Evolutionary conservation across 2,888 invertebrate species (phyloP), one percentile per base, ranked within the genome.

Genomic region (Hypolimnas misippus): DNA sequence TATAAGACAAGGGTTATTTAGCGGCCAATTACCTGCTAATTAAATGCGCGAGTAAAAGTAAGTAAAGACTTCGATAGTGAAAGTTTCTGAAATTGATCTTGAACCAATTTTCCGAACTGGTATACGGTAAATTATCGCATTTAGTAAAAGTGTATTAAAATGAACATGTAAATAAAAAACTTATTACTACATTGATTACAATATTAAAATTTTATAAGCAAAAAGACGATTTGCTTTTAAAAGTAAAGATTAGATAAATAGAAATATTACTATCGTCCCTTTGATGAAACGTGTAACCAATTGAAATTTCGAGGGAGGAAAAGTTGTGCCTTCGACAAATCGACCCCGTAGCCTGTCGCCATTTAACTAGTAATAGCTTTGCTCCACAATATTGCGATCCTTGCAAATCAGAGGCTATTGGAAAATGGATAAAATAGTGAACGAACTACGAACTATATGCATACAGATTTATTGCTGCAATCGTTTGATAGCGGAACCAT

Each of bases 331-430:
- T 42, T 46, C 10, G 17, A 49, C 54, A 31, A 33, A 25, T 46
- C 63, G 64, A 57, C 66, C 68, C 62, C 61, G 57, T 66, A 62
- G 57, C 60, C 29, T 31, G 57, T 51, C 57, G 51, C 42, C 38
- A 40, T 51, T 51, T 14, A 40, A 50, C 49, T 19, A 19, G 57
- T 51, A 51, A 58, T 29, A 58, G 29, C 31, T 40, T 42, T 58
- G 19, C 31, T 31, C 29, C 57, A 38, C 38, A 12, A 49, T 46
- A 46, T 49, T 49, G 49, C 49, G 14, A 29, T 49, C 49, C 29
- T 49, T 49, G 49, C 29, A 49, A 49, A 29, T 49, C 49, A 49
- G 49, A 16, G 14, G 49, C 49, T 49, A 49, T 49, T 49, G 49
- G 49, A 49, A 49, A 49, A 49, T 29, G 49, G 29, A 29, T 49